A percentile compares a stretch with the other conserved stretches of the same genome.
Conservation (phyloP, 2,797 vertebrate species). For the Scarus forsteni region DNA sequence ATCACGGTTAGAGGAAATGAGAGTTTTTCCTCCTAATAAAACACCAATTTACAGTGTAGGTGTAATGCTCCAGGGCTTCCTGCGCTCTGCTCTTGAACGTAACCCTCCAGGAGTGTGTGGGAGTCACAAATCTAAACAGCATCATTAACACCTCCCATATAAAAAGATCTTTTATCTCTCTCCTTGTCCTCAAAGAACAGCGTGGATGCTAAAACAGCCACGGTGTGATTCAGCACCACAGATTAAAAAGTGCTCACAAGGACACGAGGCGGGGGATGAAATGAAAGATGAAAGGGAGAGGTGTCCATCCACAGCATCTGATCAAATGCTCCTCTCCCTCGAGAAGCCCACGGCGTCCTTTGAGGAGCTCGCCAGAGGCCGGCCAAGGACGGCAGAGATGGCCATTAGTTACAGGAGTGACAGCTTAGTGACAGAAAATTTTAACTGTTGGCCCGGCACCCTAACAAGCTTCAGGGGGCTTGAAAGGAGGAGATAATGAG, state of each 20-base stretch:
- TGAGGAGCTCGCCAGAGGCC: conserved; percentile 48
- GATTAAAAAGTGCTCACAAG: conserved; percentile 56
- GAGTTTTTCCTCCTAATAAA: conserved; percentile 54
- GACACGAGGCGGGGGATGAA: conserved; percentile 43
- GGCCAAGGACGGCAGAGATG: conserved; percentile 46
- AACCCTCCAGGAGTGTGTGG: conserved; percentile 60
- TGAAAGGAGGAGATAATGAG: conserved; percentile 72
- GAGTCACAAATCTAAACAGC: conserved; percentile 66
- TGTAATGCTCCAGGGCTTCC: conserved; percentile 43
- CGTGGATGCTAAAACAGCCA: conserved; percentile 40
- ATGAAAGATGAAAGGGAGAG: conserved; percentile 62
- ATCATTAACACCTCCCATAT: conserved; percentile 64
- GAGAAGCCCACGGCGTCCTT: conserved; percentile 42
- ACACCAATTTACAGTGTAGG: conserved; percentile 59
- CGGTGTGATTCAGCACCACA: conserved; percentile 20
- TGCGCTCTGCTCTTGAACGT: conserved; percentile 54
- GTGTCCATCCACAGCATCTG: conserved; percentile 56
- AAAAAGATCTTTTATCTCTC: conserved; percentile 56
- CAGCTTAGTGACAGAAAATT: conserved; percentile 55
- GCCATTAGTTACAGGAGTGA: conserved; percentile 63
- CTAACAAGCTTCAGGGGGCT: conserved; percentile 59
- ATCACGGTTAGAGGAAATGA: conserved; percentile 52
- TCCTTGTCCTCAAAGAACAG: conserved; percentile 58
- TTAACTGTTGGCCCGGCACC: conserved; percentile 54
- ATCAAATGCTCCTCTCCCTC: conserved; percentile 54